Conservation (phyloP, 2,888 invertebrate genomes). For the Charanyca ferruginea region DNA sequence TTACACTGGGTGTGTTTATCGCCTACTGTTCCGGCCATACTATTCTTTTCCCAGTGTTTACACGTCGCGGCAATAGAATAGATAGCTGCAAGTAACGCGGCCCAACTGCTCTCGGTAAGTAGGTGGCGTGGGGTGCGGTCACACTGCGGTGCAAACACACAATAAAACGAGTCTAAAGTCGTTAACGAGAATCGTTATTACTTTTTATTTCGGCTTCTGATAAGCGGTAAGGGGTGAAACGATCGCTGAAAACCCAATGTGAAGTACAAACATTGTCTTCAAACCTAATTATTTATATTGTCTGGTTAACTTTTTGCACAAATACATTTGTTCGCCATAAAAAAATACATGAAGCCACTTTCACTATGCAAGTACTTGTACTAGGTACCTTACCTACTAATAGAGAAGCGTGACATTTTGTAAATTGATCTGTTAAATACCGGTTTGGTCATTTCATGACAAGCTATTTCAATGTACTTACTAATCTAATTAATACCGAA, state of each 20-base stretch:
- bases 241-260: not conserved
- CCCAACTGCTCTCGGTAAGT: constrained; percentile 77
- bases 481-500: too few relatives aligned
- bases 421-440: too few relatives aligned
- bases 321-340: too few relatives aligned
- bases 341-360: too few relatives aligned
- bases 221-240: constrained; percentile 7
- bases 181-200: constrained; percentile 36
- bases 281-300: not conserved
- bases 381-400: too few relatives aligned
- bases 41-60: constrained; percentile 87
- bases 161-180: constrained; percentile 13
- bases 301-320: too few relatives aligned
- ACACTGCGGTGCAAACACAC: constrained; percentile 31
- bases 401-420: too few relatives aligned
- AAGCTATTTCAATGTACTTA: too few relatives aligned
- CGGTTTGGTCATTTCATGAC: too few relatives aligned
- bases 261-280: not conserved
- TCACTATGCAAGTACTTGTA: too few relatives aligned
- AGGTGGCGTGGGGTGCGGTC: constrained; percentile 55
- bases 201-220: constrained; percentile 39
- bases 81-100: constrained; percentile 76
- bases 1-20: constrained; percentile 82
- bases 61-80: constrained; percentile 78
- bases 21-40: constrained; percentile 78